A percentile compares a stretch with the other conserved stretches of the same genome.
These are phyloP conservation scores for Gambusia yucatana DNA, from an alignment of 2,797 vertebrate genomes.

Conservation along the genomic window DNA sequence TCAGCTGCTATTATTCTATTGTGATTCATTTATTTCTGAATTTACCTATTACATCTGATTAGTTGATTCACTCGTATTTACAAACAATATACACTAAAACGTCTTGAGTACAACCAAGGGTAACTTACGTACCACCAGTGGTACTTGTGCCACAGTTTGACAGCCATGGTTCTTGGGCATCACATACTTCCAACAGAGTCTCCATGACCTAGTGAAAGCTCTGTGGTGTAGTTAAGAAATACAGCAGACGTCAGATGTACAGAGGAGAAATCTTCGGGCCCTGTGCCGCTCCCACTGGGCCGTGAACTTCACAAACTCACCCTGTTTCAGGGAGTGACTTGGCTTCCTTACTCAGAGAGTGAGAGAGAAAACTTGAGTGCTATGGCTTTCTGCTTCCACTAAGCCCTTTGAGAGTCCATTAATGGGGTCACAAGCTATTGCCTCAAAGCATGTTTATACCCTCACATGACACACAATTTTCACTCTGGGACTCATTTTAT, in stretches of 20 bases:
- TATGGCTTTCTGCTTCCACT: slow-evolving; percentile 56
- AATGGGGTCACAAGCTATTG: slow-evolving; percentile 65
- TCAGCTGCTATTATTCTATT: not conserved
- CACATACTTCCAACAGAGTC: slow-evolving; percentile 38
- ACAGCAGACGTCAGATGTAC: slow-evolving; percentile 60
- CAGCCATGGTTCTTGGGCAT: slow-evolving; percentile 32
- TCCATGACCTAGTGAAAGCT: slow-evolving; percentile 57
- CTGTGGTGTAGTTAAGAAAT: slow-evolving; percentile 56
- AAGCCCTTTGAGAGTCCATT: slow-evolving; percentile 55
- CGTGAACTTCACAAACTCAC: slow-evolving; percentile 64
- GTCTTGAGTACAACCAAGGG: not conserved
- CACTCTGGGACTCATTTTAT: slow-evolving; percentile 49
- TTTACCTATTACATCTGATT: not conserved
- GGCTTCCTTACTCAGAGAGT: slow-evolving; percentile 52
- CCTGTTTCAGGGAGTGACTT: slow-evolving; percentile 63
- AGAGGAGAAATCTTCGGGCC: slow-evolving; percentile 55
- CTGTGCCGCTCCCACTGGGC: slow-evolving; percentile 47
- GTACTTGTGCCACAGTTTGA: not conserved
- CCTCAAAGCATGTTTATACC: slow-evolving; percentile 48
- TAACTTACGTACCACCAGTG: not conserved
- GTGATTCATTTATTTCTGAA: not conserved
- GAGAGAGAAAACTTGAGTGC: slow-evolving; percentile 61
- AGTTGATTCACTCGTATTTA: not conserved
- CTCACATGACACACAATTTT: slow-evolving; percentile 35
- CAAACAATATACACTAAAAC: not conserved